Evolutionary conservation across 2,888 invertebrate species (phyloP).

Genomic region (Aradus depressus): DNA sequence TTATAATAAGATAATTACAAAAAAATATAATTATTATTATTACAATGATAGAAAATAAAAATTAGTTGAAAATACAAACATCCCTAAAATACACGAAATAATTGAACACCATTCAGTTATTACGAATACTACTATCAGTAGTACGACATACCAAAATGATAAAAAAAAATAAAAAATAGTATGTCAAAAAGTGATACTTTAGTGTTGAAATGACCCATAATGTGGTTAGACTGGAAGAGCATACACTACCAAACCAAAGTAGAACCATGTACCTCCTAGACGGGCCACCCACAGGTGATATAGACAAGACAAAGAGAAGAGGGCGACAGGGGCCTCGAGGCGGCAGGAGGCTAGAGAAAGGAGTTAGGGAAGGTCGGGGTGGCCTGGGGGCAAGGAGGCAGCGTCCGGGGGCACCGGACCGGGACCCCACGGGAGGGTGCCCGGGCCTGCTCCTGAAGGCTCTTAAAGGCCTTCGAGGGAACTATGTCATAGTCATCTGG

Average conservation of each 20-base stretch:
- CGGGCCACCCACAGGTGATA: constrained; percentile 1
- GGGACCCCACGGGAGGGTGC: constrained; percentile 39
- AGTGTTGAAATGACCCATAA: constrained; percentile 8
- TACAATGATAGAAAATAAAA: too few species aligned
- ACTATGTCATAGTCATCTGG: constrained; percentile 40
- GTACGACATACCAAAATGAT: too few species aligned
- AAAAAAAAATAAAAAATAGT: constrained; percentile 17
- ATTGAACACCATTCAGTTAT: constrained; percentile 24
- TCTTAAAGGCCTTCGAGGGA: constrained; percentile 47
- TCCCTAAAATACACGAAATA: constrained; percentile 18
- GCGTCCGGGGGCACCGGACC: constrained; percentile 51
- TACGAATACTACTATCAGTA: too few species aligned
- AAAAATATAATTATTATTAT: too few species aligned
- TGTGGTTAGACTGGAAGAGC: constrained; percentile 21
- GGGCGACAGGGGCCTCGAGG: constrained; percentile 5
- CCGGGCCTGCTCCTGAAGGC: constrained; percentile 42
- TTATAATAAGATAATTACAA: too few species aligned
- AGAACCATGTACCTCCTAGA: constrained; percentile 22
- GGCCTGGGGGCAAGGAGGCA: constrained; percentile 35
- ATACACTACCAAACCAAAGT: constrained; percentile 23
- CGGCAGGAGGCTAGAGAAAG: constrained; percentile 9
- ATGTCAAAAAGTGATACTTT: constrained; percentile 1
- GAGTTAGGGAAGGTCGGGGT: neutral
- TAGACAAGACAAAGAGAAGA: constrained; percentile 19
- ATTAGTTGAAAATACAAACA: too few species aligned